Conservation (phyloP, 2,797 vertebrate genomes). For the Spizella passerina region DNA sequence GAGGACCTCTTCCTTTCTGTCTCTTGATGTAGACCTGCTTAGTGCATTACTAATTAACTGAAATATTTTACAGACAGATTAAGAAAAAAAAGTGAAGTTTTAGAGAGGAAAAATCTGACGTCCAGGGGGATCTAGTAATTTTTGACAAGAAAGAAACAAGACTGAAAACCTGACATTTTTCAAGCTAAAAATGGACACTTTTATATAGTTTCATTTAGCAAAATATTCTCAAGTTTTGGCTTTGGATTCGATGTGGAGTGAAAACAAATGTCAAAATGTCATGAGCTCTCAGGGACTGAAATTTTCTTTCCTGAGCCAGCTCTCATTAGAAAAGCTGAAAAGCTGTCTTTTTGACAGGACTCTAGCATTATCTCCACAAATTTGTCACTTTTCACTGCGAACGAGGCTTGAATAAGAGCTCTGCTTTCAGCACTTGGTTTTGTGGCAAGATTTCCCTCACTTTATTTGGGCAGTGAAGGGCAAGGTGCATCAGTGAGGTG, state of each 20-base stretch:
- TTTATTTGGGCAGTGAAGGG: neutral
- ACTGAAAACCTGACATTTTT: slow-evolving; percentile 5
- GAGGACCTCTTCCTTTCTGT: neutral
- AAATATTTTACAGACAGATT: neutral
- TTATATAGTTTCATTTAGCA: neutral
- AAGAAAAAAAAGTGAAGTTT: neutral
- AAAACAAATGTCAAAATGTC: slow-evolving; percentile 57
- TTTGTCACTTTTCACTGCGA: neutral
- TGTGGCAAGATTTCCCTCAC: neutral
- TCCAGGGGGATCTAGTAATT: neutral
- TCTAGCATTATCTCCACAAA: neutral
- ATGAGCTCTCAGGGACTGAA: neutral
- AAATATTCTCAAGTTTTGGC: neutral
- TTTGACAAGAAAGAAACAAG: neutral
- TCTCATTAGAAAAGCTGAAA: slow-evolving; percentile 20
- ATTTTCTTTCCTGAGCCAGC: neutral
- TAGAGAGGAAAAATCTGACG: neutral
- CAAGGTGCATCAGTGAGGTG: neutral
- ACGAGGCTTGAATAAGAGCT: neutral
- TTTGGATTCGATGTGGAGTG: neutral
- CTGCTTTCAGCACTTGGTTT: neutral
- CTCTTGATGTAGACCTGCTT: neutral
- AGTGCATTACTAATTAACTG: neutral
- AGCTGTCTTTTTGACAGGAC: neutral
- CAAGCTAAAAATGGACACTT: neutral